These are phyloP conservation scores for Coccyzus lansbergi DNA, from an alignment of 2,797 vertebrate genomes.

Conservation along the genomic window DNA sequence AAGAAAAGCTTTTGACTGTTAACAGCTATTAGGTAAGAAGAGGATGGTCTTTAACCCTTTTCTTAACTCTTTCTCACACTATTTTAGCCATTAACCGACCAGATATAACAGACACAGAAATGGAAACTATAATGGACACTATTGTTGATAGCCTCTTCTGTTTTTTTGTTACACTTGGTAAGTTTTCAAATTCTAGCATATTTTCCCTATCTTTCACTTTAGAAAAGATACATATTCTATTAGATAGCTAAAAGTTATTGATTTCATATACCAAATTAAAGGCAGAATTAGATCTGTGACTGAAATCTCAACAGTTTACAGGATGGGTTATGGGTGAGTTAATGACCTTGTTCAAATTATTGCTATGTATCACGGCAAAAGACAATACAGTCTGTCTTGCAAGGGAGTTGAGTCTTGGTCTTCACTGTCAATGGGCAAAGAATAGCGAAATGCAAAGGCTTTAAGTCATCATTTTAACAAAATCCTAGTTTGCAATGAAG, in stretches of 20 bases:
- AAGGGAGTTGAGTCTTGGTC: background rate
- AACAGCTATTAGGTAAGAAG: background rate
- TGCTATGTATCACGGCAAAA: background rate
- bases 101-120: slow-evolving; percentile 95
- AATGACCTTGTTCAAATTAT: background rate
- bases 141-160: slow-evolving; percentile 98
- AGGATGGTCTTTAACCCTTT: background rate
- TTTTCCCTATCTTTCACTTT: background rate
- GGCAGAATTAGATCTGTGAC: background rate
- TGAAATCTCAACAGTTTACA: background rate
- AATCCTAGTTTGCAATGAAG: background rate
- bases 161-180: slow-evolving; percentile 97
- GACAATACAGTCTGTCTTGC: background rate
- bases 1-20: background rate
- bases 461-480: background rate
- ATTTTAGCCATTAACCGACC: slow-evolving; percentile 90
- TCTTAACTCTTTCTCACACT: background rate
- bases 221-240: background rate
- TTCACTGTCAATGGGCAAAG: background rate
- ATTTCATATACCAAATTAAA: background rate
- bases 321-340: background rate
- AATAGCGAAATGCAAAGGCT: background rate
- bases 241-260: background rate
- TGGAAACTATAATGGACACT: slow-evolving; percentile 98
- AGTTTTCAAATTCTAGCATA: slow-evolving; percentile 74